Evolutionary conservation across 2,797 vertebrate species (phyloP).

Genomic region (Dermochelys coriacea): DNA sequence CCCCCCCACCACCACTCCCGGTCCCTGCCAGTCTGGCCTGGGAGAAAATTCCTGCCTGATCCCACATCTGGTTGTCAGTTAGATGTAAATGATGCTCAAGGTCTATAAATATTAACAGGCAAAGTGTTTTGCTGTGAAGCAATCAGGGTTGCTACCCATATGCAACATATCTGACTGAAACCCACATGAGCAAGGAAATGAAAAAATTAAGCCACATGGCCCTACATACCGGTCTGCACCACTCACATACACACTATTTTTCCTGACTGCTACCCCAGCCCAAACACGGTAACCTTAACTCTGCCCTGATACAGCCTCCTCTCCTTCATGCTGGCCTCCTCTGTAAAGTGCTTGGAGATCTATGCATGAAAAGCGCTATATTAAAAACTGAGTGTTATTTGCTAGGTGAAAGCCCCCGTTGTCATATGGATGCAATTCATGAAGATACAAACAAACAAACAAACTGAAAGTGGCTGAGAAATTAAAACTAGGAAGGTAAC

Average conservation of each 20-base stretch:
- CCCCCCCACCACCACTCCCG: too few relatives aligned
- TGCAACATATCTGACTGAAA: background rate
- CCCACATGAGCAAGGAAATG: background rate
- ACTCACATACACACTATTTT: background rate
- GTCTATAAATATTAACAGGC: background rate
- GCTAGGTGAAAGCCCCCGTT: background rate
- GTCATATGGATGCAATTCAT: background rate
- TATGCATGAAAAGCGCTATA: background rate
- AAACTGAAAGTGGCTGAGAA: background rate
- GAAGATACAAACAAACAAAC: background rate
- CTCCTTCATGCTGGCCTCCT: background rate
- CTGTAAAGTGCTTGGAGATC: background rate
- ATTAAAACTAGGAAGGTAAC: background rate
- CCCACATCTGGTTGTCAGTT: too few relatives aligned
- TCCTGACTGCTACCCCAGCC: background rate
- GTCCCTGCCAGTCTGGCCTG: too few relatives aligned
- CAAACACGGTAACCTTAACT: background rate
- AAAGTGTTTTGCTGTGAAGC: background rate
- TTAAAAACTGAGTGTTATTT: background rate
- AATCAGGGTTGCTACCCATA: background rate
- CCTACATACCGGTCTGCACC: background rate
- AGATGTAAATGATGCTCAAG: background rate
- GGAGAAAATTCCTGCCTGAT: too few relatives aligned
- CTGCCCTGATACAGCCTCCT: background rate
- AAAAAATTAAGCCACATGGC: background rate